Conservation (phyloP, 2,888 invertebrate genomes). For the Alloscopus bannaensis region DNA sequence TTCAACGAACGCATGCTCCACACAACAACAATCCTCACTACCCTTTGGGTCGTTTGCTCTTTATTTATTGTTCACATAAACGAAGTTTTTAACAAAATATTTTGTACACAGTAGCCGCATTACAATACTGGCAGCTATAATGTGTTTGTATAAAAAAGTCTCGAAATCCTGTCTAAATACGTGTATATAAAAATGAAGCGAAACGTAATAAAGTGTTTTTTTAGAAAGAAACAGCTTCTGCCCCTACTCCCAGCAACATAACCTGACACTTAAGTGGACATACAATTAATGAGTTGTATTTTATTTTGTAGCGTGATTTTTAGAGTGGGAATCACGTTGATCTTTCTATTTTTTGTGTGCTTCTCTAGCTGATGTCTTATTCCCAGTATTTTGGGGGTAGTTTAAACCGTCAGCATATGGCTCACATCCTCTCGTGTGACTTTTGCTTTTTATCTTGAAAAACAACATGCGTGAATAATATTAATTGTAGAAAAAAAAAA, state of each 20-base stretch:
- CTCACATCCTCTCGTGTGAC: slow-evolving; percentile 15
- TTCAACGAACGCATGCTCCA: slow-evolving; percentile 2
- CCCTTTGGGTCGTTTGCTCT: slow-evolving; percentile 16
- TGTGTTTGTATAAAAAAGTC: too few species aligned
- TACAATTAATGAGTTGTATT: background rate
- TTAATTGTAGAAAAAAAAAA: slow-evolving; percentile 13
- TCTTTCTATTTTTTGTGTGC: slow-evolving; percentile 5
- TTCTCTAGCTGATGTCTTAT: slow-evolving; percentile 21
- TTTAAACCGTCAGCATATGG: slow-evolving; percentile 20
- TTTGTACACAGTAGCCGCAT: slow-evolving; percentile 18
- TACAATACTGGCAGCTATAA: slow-evolving; percentile 7
- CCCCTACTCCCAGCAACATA: background rate
- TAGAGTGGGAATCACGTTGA: slow-evolving; percentile 27
- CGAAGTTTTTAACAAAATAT: background rate
- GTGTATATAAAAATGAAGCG: too few species aligned
- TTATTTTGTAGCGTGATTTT: background rate
- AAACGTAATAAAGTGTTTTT: too few species aligned
- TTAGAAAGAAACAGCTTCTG: too few species aligned
- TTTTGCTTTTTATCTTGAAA: slow-evolving; percentile 16
- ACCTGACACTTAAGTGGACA: slow-evolving; percentile 10
- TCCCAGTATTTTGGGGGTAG: slow-evolving; percentile 37
- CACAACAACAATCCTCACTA: background rate
- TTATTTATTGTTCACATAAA: slow-evolving; percentile 19
- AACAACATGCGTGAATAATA: slow-evolving; percentile 22
- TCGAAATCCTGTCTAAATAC: too few species aligned